A percentile compares a stretch with the other conserved stretches of the same genome.
Conservation (phyloP, 2,113 vertebrate genomes). For the Tupaia chinensis region DNA sequence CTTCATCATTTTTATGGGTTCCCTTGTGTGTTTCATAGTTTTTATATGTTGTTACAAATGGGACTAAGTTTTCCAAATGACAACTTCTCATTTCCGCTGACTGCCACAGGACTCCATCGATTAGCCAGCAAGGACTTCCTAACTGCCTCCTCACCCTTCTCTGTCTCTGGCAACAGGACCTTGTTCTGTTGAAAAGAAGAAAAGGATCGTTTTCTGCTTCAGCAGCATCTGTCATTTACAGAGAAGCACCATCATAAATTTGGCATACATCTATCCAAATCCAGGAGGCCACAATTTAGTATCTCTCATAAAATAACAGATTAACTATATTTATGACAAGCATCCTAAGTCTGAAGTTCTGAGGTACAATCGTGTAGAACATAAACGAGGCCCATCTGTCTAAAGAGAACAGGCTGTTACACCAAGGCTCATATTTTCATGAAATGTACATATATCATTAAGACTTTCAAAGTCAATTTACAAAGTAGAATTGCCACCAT, state of each 20-base stretch:
- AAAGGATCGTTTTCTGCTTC: constrained; percentile 71
- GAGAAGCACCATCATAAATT: constrained; percentile 71
- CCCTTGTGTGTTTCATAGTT: constrained; percentile 40
- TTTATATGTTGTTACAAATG: constrained; percentile 70
- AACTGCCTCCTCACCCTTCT: background rate
- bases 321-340: constrained; percentile 80
- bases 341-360: constrained; percentile 75
- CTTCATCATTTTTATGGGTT: constrained; percentile 37
- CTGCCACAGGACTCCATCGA: background rate
- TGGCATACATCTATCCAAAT: constrained; percentile 63
- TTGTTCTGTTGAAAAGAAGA: constrained; percentile 67
- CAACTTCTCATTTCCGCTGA: constrained; percentile 53
- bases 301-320: constrained; percentile 76
- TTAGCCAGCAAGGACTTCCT: constrained; percentile 68
- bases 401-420: constrained; percentile 70
- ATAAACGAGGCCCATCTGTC: constrained; percentile 74
- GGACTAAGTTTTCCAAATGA: constrained; percentile 59
- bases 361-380: constrained; percentile 66
- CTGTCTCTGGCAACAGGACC: constrained; percentile 40
- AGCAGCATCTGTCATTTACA: constrained; percentile 61
- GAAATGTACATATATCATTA: constrained; percentile 72
- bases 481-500: constrained; percentile 54
- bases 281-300: constrained; percentile 62
- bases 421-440: constrained; percentile 65
- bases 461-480: constrained; percentile 63